Base-by-base conservation (phyloP, 2,113 vertebrate species). In the Nothobranchius furzeri region DNA sequence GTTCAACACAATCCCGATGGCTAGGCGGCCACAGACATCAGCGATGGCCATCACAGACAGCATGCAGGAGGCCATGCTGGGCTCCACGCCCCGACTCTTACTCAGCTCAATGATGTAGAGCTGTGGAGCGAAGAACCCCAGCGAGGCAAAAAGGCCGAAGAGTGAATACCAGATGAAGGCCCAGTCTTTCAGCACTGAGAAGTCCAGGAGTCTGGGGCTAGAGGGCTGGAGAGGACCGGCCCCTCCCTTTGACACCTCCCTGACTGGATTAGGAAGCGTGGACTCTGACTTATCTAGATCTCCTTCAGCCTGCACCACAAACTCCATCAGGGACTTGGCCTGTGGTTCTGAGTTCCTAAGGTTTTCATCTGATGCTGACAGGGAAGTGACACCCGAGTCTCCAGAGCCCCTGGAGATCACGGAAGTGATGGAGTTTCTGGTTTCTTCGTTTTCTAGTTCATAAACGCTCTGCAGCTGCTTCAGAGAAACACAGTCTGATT, bases 121-220 rank as follows among this genome's bases (percentile, higher is more conserved):
- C 60, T 96, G 95, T 0, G 98, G 98, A 0, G 96, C 96, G 0
- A 99, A 98, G 89, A 99, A 99, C 47, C 96, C 98, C 80, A 98
- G 84, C 0, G 96, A 96, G 59, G 96, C 96, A 0, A 99, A 98
- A 15, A 99, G 93, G 35, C 98, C 98, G 24, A 99, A 99, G 1
- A 96, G 84, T 1, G 96, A 91, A 15, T 99, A 99, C 60, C 94
- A 98, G 53, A 98, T 94, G 70, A 99, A 99, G 69, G 93, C 87
- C 9, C 70, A 64, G 66, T 98, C 95, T 76, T 79, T 94, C 71
- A 99, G 87, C 68, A 97, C 87, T 0, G 96, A 95, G 36, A 98
- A 95, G 91, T 99, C 96, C 74, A 99, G 69, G 36, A 98, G 90
- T 57, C 89, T 92, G 51, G 67, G 53, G 4, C 7, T 54, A 6